These are phyloP conservation scores for Alauda arvensis DNA, from an alignment of 2,797 vertebrate species.

Conservation along the genomic window DNA sequence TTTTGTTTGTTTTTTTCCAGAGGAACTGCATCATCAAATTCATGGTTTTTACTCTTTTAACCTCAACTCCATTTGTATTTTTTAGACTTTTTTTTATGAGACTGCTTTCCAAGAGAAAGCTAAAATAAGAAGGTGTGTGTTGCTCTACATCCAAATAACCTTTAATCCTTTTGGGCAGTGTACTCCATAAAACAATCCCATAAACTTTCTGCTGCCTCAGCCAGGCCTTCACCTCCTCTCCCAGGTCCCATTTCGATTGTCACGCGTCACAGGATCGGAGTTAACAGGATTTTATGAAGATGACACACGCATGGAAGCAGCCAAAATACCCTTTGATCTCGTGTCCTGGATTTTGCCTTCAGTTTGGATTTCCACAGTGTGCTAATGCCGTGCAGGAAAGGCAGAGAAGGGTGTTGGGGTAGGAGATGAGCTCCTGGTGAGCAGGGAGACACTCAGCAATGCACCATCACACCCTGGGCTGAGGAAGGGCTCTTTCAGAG, in stretches of 20 bases:
- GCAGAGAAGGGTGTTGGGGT: neutral
- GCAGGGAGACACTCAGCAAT: neutral
- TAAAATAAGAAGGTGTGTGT: neutral
- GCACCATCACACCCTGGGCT: neutral
- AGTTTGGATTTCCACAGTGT: neutral
- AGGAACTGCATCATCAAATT: neutral
- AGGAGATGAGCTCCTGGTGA: neutral
- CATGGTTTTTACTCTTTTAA: neutral
- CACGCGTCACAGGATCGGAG: neutral
- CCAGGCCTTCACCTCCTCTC: neutral
- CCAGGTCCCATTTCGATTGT: neutral
- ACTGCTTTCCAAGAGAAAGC: neutral
- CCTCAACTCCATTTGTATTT: neutral
- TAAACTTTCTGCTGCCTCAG: neutral
- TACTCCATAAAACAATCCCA: neutral
- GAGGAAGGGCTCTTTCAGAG: neutral
- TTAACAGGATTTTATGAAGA: neutral
- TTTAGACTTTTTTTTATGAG: neutral
- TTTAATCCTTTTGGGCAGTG: neutral
- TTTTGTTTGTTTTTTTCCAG: neutral
- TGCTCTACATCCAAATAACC: neutral
- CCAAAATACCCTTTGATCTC: neutral
- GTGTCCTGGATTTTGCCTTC: neutral
- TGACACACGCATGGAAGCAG: neutral
- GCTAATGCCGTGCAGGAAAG: neutral